Conservation (phyloP, 64 coral and sea anemone genomes). For the Dendronephthya gigantea region DNA sequence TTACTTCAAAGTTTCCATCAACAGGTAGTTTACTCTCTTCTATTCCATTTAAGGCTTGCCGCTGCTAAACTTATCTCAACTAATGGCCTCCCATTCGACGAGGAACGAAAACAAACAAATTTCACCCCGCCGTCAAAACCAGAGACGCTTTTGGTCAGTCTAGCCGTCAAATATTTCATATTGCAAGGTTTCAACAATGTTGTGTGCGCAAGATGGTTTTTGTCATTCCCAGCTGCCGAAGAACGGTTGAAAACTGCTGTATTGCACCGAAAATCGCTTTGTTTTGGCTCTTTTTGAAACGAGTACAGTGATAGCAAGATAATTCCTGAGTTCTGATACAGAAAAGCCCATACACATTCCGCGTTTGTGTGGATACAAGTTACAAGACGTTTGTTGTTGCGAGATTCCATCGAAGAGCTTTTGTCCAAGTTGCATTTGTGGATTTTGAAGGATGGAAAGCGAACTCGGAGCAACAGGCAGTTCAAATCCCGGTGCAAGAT, state of each 20-base stretch:
- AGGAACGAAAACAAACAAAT: neutral
- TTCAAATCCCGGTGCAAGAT: neutral
- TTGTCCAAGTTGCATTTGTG: neutral
- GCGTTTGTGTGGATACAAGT: neutral
- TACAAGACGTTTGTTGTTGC: neutral
- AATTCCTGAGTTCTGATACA: neutral
- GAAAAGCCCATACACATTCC: neutral
- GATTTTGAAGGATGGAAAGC: neutral
- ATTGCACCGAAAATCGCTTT: neutral
- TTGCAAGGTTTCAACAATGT: neutral
- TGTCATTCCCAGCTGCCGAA: neutral
- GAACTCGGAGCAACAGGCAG: neutral
- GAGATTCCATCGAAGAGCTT: too few species aligned
- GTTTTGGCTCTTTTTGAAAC: too few species aligned
- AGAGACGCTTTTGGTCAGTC: neutral
- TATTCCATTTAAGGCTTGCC: neutral
- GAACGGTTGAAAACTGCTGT: neutral
- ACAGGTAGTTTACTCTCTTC: neutral
- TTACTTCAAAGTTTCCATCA: neutral
- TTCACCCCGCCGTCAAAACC: neutral
- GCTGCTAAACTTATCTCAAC: neutral
- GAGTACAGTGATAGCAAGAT: too few species aligned
- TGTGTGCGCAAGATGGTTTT: neutral
- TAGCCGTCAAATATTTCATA: neutral
- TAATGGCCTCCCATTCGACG: neutral